Base-by-base conservation (phyloP, 2,888 invertebrate genomes). In the Pandemis heparana region DNA sequence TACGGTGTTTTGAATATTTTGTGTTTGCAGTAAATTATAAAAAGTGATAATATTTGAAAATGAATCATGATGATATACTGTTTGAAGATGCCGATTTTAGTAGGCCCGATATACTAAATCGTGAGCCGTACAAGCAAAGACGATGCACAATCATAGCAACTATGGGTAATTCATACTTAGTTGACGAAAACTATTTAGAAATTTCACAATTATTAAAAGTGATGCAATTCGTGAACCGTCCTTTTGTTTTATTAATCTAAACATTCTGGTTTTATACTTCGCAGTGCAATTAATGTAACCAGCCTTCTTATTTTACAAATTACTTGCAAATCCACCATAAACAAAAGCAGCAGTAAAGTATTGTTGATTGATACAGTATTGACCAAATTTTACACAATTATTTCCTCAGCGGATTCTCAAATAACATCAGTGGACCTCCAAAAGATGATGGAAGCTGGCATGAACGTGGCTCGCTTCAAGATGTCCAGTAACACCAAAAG, bases 381-480 rank as follows among this genome's bases (percentile, higher is more conserved):
- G n/a, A n/a, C 23, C 23, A 1, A 32, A 12, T 48, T 14, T 48
- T 16, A 8, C 8, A 8, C 73, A 10, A 32, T 14, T 56, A 38
- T 65, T 59, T 23, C 32, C 18, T 4, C 39, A 91, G 91, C 79
- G 41, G 81, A 89, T 77, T 75, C 84, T 1, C 74, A 82, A 9
- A 81, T 86, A 48, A 80, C 85, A 14, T 59, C 79, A 41, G 88
- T 90, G 0, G 92, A 91, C 46, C 84, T 95, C 1, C 92, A 94
- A 76, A 89, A 89, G 56, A 83, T 95, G 82, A 86, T 95, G 80
- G 88, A 90, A 75, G 85, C 85, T 0, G 95, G 95, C 3, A 92
- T 95, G 90, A 90, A 92, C 41, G 87, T 93, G 38, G 89, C 88
- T 7, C 83, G 90, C 70, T 78, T 93, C 18, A 87, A 89, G 66